A percentile compares a stretch with the other conserved stretches of the same genome.
Evolutionary conservation across 2,113 vertebrate genomes (phyloP).

Genomic region (western clawed frog (Xenopus tropicalis)): UCB_Xtro_10.0 CM004447.2:41436501-41437000

Average conservation of each 20-base stretch:
- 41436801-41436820: slow-evolving; percentile 76
- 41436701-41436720: too few species aligned
- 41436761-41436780: slow-evolving; percentile 72
- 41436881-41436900: slow-evolving; percentile 68
- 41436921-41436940: slow-evolving; percentile 61
- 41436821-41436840: slow-evolving; percentile 71
- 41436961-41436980: slow-evolving; percentile 72
- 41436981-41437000: slow-evolving; percentile 62
- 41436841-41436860: slow-evolving; percentile 75
- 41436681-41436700: too few species aligned
- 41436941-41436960: slow-evolving; percentile 73
- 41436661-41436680: too few species aligned
- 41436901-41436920: slow-evolving; percentile 72
- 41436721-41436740: background rate
- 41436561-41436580: too few species aligned
- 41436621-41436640: too few species aligned
- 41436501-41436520: too few species aligned
- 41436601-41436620: too few species aligned
- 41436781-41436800: slow-evolving; percentile 59
- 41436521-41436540: too few species aligned
- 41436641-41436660: too few species aligned
- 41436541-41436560: too few species aligned
- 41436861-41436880: slow-evolving; percentile 78
- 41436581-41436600: too few species aligned
- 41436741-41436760: slow-evolving; percentile 85